phyloP scores from a whole-genome alignment of 1,140 invertebrate species.

The Myzus persicae region DNA sequence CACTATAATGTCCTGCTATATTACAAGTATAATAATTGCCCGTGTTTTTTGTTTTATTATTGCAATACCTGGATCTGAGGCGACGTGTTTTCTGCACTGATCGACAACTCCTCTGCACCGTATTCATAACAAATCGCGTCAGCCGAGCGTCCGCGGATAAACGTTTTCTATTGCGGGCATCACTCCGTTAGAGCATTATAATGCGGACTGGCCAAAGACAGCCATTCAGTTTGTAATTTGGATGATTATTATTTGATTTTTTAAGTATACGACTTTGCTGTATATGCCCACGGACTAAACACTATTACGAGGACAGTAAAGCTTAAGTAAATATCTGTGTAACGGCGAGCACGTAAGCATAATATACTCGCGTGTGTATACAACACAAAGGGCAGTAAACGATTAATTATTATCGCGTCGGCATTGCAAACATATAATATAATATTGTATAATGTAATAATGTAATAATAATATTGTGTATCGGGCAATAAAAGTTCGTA shows the following conservation, averaged over 20 bases:
- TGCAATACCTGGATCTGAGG: background rate
- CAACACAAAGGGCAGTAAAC: conserved; percentile 33
- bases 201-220: too few relatives aligned
- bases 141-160: background rate
- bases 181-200: background rate
- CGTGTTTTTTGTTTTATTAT: background rate
- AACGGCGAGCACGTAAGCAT: background rate
- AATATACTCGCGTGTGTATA: background rate
- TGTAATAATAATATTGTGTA: background rate
- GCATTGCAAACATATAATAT: background rate
- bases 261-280: background rate
- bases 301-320: background rate
- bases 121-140: background rate
- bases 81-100: background rate
- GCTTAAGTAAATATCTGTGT: conserved; percentile 46
- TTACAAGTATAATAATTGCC: background rate
- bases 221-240: background rate
- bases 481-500: conserved; percentile 32
- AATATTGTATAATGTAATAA: background rate
- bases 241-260: background rate
- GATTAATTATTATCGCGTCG: conserved; percentile 37
- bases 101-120: background rate
- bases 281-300: too few relatives aligned
- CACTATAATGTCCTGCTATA: background rate
- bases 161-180: background rate